A percentile compares a stretch with the other conserved stretches of the same genome.
Evolutionary conservation across 2,888 invertebrate genomes (phyloP).

Genomic region (Deroplatys truncata): DNA sequence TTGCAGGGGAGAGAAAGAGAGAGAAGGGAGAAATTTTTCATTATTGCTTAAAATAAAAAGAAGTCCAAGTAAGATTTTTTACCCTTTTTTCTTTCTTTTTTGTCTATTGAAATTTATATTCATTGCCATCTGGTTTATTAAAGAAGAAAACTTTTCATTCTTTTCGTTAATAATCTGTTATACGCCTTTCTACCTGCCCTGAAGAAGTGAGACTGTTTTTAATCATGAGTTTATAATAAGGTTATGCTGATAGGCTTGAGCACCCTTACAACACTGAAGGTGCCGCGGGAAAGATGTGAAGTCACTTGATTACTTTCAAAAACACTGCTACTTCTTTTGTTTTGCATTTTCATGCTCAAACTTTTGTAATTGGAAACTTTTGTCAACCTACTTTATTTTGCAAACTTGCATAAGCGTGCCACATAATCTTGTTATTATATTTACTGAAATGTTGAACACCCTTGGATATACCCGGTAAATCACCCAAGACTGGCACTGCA

Average conservation of each 20-base stretch:
- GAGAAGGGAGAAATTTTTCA: neutral
- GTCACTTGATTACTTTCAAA: neutral
- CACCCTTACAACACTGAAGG: neutral
- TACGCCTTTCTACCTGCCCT: neutral
- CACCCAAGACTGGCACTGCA: too few relatives aligned
- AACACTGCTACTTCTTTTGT: neutral
- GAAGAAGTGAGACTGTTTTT: neutral
- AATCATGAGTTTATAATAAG: neutral
- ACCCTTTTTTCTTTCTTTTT: neutral
- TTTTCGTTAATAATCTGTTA: conserved; percentile 8
- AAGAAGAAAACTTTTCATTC: conserved; percentile 6
- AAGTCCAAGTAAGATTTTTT: neutral
- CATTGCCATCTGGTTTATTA: conserved; percentile 10
- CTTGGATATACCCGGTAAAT: too few relatives aligned
- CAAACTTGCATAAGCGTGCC: neutral
- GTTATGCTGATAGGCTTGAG: neutral
- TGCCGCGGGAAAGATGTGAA: neutral
- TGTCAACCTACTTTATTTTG: too few relatives aligned
- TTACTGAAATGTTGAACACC: too few relatives aligned
- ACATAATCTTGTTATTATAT: too few relatives aligned
- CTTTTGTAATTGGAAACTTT: neutral
- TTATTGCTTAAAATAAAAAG: conserved; percentile 9
- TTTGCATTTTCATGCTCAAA: neutral
- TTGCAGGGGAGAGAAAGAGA: neutral
- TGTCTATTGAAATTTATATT: conserved; percentile 16